Evolutionary conservation across 2,888 invertebrate species (phyloP).

Genomic region (Steromphala cineraria): DNA sequence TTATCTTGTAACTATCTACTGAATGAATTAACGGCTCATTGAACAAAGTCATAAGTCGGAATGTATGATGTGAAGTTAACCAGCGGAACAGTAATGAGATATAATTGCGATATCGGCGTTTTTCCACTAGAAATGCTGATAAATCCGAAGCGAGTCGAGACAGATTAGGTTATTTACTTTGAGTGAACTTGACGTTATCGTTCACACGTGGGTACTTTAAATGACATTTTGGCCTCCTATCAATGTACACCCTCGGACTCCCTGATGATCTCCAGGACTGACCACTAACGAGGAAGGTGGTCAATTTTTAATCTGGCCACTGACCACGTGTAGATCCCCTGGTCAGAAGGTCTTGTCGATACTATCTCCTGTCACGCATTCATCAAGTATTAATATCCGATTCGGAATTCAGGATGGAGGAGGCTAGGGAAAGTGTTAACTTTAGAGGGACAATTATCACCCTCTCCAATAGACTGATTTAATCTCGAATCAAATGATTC

Average conservation of each 20-base stretch:
- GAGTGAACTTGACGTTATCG: no score
- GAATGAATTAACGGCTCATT: neutral
- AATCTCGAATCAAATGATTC: neutral
- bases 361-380: neutral
- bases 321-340: neutral
- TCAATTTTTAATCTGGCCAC: neutral
- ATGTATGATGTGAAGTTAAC: neutral
- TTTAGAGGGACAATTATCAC: neutral
- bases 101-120: neutral
- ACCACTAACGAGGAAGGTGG: neutral
- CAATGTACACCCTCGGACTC: neutral
- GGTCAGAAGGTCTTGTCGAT: neutral
- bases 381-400: constrained; percentile 10
- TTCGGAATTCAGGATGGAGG: neutral
- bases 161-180: no score
- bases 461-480: neutral
- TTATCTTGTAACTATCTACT: neutral
- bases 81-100: neutral
- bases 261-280: neutral
- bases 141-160: no score
- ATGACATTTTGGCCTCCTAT: no score
- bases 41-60: neutral
- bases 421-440: neutral
- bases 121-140: neutral
- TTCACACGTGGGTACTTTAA: no score